These are phyloP conservation scores for Chaetoderma sp. DNA, from an alignment of 2,888 invertebrate genomes.

Conservation along the genomic window DNA sequence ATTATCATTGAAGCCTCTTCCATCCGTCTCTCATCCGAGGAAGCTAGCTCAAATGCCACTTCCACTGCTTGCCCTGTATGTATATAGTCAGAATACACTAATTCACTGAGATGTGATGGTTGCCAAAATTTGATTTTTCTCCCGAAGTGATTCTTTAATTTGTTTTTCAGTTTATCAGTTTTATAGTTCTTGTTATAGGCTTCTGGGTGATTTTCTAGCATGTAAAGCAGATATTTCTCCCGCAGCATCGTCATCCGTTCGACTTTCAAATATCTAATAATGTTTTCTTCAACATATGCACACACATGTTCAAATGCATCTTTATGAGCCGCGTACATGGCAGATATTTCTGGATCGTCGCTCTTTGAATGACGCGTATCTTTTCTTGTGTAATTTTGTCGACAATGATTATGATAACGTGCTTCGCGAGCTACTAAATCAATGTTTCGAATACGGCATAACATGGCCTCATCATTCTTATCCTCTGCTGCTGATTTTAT, in stretches of 20 bases:
- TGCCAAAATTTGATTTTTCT: slow-evolving; percentile 28
- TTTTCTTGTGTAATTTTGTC: no score
- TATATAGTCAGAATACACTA: slow-evolving; percentile 24
- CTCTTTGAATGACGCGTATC: no score
- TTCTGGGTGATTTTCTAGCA: slow-evolving; percentile 9
- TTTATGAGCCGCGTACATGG: slow-evolving; percentile 4
- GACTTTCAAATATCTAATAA: slow-evolving; percentile 9
- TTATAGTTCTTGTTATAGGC: slow-evolving; percentile 30
- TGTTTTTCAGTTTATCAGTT: slow-evolving; percentile 28
- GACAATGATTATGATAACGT: no score
- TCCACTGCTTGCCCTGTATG: slow-evolving; percentile 27
- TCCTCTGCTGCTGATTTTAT: no score
- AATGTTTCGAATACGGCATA: no score
- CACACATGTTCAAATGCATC: slow-evolving; percentile 8
- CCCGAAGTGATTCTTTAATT: slow-evolving; percentile 17
- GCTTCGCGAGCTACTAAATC: no score
- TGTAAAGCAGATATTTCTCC: slow-evolving; percentile 10
- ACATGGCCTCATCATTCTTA: no score
- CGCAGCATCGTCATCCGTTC: slow-evolving; percentile 27
- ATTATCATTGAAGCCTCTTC: slow-evolving; percentile 27
- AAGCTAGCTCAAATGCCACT: slow-evolving; percentile 31
- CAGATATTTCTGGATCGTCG: no score
- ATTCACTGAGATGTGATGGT: slow-evolving; percentile 6
- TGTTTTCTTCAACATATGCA: slow-evolving; percentile 1
- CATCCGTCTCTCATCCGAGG: slow-evolving; percentile 25